Conservation (phyloP, 92 coral and sea anemone species). For the Phenganax marumi region DNA sequence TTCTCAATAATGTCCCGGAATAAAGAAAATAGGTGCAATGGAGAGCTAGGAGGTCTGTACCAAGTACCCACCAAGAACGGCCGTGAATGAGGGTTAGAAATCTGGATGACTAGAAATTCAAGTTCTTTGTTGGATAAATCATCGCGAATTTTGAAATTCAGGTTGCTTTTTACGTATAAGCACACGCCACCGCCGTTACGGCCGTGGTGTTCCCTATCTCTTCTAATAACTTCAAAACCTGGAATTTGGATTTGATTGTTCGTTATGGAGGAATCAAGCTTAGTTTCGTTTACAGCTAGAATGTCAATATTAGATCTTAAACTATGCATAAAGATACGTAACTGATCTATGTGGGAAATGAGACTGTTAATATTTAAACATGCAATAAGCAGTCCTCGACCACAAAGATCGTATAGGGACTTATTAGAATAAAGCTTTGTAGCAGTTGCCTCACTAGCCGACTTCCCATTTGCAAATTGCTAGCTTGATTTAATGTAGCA, state of each 20-base stretch:
- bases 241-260: slow-evolving; percentile 33
- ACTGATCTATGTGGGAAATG: slow-evolving; percentile 47
- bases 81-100: slow-evolving; percentile 21
- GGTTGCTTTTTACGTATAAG: slow-evolving; percentile 22
- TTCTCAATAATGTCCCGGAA: slow-evolving; percentile 14
- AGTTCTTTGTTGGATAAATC: slow-evolving; percentile 30
- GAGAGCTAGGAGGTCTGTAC: slow-evolving; percentile 33
- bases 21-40: neutral
- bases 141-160: slow-evolving; percentile 21
- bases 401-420: neutral
- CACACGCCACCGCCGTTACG: slow-evolving; percentile 50
- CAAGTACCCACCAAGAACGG: slow-evolving; percentile 21
- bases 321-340: slow-evolving; percentile 38
- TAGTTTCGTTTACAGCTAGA: slow-evolving; percentile 51
- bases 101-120: slow-evolving; percentile 29
- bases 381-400: slow-evolving; percentile 46
- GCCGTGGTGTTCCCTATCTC: slow-evolving; percentile 10
- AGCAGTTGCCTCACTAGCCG: too few species aligned
- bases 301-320: slow-evolving; percentile 30
- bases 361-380: slow-evolving; percentile 51
- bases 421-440: neutral
- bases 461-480: too few species aligned
- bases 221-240: slow-evolving; percentile 38
- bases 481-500: too few species aligned
- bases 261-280: slow-evolving; percentile 33